A percentile compares a stretch with the other conserved stretches of the same genome.
These are phyloP conservation scores for Calidris pugnax DNA, from an alignment of 2,113 vertebrate genomes.

Conservation along the genomic window DNA sequence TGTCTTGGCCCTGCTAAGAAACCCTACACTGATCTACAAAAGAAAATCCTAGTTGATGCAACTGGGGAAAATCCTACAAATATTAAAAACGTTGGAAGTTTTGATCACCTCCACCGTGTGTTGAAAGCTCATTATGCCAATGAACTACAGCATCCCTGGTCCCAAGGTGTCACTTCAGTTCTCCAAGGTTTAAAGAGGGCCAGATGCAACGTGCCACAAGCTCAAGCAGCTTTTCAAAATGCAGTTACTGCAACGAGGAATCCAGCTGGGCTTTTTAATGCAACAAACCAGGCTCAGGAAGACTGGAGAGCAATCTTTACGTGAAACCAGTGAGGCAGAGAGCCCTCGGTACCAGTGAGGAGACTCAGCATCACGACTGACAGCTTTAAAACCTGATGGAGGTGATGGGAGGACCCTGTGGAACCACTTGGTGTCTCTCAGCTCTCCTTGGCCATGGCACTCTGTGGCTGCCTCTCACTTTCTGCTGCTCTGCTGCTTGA, in stretches of 20 bases:
- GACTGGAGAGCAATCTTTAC: neutral
- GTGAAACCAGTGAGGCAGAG: neutral
- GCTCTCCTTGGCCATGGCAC: neutral
- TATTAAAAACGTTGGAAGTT: neutral
- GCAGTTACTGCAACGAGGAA: neutral
- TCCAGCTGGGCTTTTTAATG: neutral
- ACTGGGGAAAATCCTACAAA: neutral
- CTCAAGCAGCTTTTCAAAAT: neutral
- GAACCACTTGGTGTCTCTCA: neutral
- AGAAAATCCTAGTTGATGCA: neutral
- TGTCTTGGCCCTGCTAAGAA: neutral
- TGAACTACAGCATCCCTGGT: accelerated
- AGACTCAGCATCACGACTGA: neutral
- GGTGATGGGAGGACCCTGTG: neutral
- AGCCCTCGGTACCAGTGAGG: neutral
- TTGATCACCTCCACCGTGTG: neutral
- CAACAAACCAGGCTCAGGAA: neutral
- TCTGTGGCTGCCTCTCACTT: neutral
- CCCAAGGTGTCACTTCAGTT: neutral
- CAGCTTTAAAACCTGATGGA: neutral
- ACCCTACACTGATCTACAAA: neutral
- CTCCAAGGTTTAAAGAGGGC: neutral
- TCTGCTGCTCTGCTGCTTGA: neutral
- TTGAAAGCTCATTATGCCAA: neutral
- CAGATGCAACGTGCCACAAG: neutral